A percentile compares a stretch with the other conserved stretches of the same genome.
Conservation (phyloP, 2,888 invertebrate species). For the Polyommatus icarus region DNA sequence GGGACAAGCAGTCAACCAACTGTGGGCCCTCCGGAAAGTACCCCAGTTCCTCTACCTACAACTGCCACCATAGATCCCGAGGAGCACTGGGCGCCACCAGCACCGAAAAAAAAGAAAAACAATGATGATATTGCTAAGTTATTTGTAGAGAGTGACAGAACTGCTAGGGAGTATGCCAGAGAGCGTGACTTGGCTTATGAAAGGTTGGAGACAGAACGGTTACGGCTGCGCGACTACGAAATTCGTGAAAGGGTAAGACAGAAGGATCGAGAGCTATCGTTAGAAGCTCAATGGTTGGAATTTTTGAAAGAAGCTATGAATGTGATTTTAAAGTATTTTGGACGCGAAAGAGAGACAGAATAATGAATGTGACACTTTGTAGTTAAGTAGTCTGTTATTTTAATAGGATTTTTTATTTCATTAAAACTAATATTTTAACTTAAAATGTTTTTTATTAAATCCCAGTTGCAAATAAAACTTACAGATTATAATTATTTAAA, state of each 20-base stretch:
- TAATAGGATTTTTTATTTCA: too few relatives aligned
- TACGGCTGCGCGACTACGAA: neutral
- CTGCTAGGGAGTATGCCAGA: conserved; percentile 29
- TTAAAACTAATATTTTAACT: neutral
- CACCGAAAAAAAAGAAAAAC: conserved; percentile 31
- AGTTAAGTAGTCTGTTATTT: neutral
- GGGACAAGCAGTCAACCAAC: too few relatives aligned
- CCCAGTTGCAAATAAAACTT: neutral
- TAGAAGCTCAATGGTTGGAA: conserved; percentile 1
- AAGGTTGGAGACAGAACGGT: neutral
- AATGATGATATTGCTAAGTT: conserved; percentile 36
- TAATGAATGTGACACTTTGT: neutral
- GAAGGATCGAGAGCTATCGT: neutral
- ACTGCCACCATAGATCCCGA: conserved; percentile 18
- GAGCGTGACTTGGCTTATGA: conserved; percentile 28
- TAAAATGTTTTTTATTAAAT: conserved; percentile 11
- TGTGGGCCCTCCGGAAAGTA: conserved; percentile 4
- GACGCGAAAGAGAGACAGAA: neutral
- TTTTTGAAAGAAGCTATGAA: neutral
- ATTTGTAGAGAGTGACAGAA: conserved; percentile 28
- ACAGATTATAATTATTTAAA: too few relatives aligned
- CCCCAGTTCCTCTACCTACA: conserved; percentile 17
- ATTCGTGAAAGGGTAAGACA: neutral
- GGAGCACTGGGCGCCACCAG: conserved; percentile 26
- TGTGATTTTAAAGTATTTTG: too few relatives aligned